A percentile compares a stretch with the other conserved stretches of the same genome.
phyloP scores from a whole-genome alignment of 2,113 vertebrate genomes.

The Panthera leo region DNA sequence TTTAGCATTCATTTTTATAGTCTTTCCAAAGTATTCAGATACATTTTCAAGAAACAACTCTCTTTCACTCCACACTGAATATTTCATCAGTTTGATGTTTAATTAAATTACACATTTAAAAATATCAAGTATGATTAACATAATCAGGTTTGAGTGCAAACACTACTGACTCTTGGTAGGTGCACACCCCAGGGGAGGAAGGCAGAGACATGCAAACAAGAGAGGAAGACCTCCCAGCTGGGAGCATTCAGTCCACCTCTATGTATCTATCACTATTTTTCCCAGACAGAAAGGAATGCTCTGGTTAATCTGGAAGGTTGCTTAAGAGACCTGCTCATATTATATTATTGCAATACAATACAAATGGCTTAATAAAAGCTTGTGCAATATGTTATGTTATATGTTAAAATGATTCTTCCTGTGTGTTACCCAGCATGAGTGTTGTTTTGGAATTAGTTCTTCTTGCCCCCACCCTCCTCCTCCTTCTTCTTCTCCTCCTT shows the following conservation, averaged over 20 bases:
- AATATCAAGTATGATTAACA: neutral
- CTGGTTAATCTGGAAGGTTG: neutral
- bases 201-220: neutral
- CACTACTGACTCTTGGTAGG: neutral
- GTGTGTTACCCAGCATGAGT: neutral
- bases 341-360: neutral
- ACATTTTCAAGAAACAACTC: neutral
- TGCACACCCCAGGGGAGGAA: neutral
- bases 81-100: constrained; percentile 1
- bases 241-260: neutral
- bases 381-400: neutral
- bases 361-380: neutral
- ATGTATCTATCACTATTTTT: fast-evolving
- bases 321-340: neutral
- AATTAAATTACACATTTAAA: constrained; percentile 38
- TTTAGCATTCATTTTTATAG: constrained; percentile 23
- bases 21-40: neutral
- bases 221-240: neutral
- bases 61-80: neutral
- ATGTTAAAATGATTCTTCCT: neutral
- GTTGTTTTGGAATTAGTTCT: neutral
- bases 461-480: no score
- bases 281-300: neutral
- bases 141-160: neutral
- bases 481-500: neutral